Conservation (phyloP, 2,113 vertebrate species). For the Melozone crissalis region DNA sequence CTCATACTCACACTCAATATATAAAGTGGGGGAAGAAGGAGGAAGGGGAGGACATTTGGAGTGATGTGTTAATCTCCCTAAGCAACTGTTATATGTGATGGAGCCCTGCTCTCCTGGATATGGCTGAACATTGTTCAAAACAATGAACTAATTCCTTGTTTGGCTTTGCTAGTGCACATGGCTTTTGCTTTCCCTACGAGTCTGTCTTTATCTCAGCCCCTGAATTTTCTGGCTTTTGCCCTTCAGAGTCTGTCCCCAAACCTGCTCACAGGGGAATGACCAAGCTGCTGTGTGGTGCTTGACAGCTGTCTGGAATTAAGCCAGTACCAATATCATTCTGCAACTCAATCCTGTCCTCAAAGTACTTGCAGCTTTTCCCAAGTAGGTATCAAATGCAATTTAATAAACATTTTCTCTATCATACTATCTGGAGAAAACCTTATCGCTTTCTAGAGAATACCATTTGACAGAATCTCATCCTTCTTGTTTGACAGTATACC, state of each 20-base stretch:
- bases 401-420: constrained; percentile 16
- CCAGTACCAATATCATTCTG: not conserved
- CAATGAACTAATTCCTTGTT: not conserved
- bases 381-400: not conserved
- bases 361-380: not conserved
- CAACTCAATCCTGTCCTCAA: not conserved
- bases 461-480: constrained; percentile 9
- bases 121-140: not conserved
- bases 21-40: not conserved
- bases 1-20: no score
- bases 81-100: not conserved
- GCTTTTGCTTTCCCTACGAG: not conserved
- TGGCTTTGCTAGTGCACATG: not conserved
- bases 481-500: not conserved
- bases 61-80: not conserved
- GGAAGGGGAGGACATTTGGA: not conserved
- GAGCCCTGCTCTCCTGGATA: no score
- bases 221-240: not conserved
- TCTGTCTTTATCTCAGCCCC: not conserved
- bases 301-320: not conserved
- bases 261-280: fast-evolving
- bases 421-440: not conserved
- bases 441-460: not conserved
- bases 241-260: not conserved
- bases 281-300: fast-evolving